Conservation (phyloP, 2,888 invertebrate species). For the Lumbricus terrestris region DNA sequence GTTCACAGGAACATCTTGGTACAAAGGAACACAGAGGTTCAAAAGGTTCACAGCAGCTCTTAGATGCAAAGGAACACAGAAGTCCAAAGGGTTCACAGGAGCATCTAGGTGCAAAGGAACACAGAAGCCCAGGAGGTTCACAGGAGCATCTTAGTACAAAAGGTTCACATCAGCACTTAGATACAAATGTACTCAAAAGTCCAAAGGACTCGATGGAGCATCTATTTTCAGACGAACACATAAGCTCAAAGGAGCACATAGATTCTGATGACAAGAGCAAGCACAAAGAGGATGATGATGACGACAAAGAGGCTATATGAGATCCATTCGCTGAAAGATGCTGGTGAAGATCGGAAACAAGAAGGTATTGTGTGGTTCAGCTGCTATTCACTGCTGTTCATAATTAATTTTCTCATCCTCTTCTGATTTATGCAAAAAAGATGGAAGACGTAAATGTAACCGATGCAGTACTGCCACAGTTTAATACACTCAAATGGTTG, state of each 20-base stretch:
- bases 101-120: too few species aligned
- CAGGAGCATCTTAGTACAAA: too few species aligned
- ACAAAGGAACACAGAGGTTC: too few species aligned
- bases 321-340: background rate
- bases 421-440: background rate
- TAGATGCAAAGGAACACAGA: too few species aligned
- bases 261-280: background rate
- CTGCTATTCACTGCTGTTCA: background rate
- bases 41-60: too few species aligned
- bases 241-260: background rate
- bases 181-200: too few species aligned
- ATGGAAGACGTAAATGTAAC: background rate
- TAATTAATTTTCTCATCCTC: background rate
- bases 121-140: too few species aligned
- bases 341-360: background rate
- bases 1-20: too few species aligned
- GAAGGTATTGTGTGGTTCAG: background rate
- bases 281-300: background rate
- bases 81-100: too few species aligned
- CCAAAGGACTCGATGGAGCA: too few species aligned
- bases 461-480: background rate
- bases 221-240: too few species aligned
- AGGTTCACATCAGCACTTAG: too few species aligned
- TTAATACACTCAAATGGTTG: background rate
- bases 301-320: background rate